Percentiles rank a stretch among this genome's conserved stretches.
phyloP scores from a whole-genome alignment of 2,888 invertebrate genomes.

The Aspidiotus destructor region DNA sequence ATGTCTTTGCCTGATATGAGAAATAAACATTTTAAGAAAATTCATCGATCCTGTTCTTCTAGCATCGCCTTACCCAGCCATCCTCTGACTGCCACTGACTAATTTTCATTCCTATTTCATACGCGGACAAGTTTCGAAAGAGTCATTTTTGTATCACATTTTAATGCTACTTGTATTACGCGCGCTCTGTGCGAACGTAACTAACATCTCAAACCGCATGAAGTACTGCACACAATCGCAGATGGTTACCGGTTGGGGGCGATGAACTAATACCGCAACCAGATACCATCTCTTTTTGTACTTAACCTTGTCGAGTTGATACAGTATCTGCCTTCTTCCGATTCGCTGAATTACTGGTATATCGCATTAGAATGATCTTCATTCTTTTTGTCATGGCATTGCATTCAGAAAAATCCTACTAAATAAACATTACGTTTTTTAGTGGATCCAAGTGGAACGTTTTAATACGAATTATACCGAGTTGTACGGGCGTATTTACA shows the following conservation, averaged over 20 bases:
- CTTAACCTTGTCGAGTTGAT: conserved; percentile 2
- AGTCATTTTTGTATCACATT: neutral
- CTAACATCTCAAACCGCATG: neutral
- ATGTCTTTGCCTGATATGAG: no score
- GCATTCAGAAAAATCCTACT: no score
- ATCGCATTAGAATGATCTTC: no score
- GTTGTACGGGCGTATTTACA: no score
- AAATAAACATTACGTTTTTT: no score
- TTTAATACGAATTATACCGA: no score
- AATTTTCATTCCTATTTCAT: neutral
- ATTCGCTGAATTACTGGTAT: neutral
- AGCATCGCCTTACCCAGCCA: no score
- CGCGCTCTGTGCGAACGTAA: conserved; percentile 11
- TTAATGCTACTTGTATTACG: neutral
- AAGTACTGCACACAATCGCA: conserved; percentile 17
- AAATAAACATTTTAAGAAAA: no score
- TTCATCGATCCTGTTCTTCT: conserved; percentile 13
- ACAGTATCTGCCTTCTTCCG: neutral
- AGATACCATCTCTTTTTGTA: conserved; percentile 26
- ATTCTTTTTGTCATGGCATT: no score
- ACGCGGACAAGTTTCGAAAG: neutral
- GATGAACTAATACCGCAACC: conserved; percentile 27
- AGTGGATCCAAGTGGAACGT: no score
- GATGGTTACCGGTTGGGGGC: conserved; percentile 29
- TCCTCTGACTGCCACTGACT: conserved; percentile 15